Conservation (phyloP, 2,113 vertebrate genomes). For the Hypanus sabinus region DNA sequence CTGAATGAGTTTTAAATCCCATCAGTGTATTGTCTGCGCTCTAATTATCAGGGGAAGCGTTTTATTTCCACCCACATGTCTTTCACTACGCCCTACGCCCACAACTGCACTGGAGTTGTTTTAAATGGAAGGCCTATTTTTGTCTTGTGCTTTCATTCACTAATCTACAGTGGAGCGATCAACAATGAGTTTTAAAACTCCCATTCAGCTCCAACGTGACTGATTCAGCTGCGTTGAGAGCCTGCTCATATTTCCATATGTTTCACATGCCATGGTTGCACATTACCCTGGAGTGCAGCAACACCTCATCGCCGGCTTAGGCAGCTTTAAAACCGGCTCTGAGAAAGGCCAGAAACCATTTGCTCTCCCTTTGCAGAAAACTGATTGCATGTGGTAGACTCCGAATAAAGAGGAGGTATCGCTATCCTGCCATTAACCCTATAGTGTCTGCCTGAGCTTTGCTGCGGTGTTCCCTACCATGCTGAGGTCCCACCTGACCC, state of each 20-base stretch:
- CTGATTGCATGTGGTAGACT: background rate
- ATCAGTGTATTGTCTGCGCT: background rate
- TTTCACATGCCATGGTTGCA: background rate
- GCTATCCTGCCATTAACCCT: background rate
- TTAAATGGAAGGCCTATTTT: constrained; percentile 11
- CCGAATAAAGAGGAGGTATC: background rate
- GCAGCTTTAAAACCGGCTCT: background rate
- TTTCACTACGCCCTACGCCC: background rate
- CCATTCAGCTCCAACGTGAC: background rate
- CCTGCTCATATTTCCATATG: background rate
- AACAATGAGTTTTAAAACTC: background rate
- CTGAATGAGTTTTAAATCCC: background rate
- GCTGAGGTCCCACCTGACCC: no score
- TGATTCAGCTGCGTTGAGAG: background rate
- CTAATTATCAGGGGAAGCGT: background rate
- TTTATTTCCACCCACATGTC: background rate
- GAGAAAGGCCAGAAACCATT: background rate
- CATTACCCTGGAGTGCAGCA: background rate
- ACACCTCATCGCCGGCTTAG: background rate
- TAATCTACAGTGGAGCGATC: background rate
- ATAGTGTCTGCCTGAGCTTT: background rate
- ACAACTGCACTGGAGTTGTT: background rate
- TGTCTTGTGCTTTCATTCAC: background rate
- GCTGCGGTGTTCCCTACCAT: background rate
- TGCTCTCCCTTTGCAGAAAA: background rate